Percentiles rank a stretch among this genome's conserved stretches.
Conservation (phyloP, 2,888 invertebrate species). For the Meteorus cinctellus region DNA sequence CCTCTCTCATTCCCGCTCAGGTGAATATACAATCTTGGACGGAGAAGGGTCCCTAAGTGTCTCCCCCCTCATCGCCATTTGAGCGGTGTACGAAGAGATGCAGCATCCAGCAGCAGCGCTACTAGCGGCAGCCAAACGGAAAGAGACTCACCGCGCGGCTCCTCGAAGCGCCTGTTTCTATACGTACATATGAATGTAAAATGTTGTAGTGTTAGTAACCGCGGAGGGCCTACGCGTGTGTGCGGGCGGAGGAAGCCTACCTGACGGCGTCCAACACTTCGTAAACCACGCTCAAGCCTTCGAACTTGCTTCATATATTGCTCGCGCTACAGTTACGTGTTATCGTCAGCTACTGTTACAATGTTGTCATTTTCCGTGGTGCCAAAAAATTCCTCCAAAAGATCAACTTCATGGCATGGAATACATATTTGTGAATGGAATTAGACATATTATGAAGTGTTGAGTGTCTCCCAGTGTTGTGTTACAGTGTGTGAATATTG, state of each 20-base stretch:
- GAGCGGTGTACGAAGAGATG: conserved; percentile 27
- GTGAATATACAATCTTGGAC: conserved; percentile 33
- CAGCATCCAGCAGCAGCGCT: conserved; percentile 72
- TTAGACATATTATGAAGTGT: neutral
- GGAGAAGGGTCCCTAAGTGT: conserved; percentile 8
- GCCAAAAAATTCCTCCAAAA: neutral
- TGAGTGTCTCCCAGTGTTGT: neutral
- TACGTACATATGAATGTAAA: conserved; percentile 53
- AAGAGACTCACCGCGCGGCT: conserved; percentile 59
- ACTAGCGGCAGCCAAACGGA: conserved; percentile 71
- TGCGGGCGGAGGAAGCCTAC: conserved; percentile 70
- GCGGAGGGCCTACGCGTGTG: conserved; percentile 57
- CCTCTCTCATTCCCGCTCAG: conserved; percentile 31
- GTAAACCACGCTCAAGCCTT: conserved; percentile 65
- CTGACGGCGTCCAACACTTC: conserved; percentile 73
- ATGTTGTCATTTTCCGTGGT: neutral
- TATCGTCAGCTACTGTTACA: conserved; percentile 31
- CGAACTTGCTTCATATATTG: conserved; percentile 54
- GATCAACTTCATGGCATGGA: neutral
- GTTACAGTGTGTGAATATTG: neutral
- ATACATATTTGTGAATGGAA: neutral
- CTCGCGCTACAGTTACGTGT: conserved; percentile 43
- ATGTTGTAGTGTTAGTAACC: conserved; percentile 43
- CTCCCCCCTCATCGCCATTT: conserved; percentile 19
- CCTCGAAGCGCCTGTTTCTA: conserved; percentile 42